Evolutionary conservation across 2,113 vertebrate species (phyloP), one percentile per base, ranked within the genome.

Genomic region (Danio rerio): DNA sequence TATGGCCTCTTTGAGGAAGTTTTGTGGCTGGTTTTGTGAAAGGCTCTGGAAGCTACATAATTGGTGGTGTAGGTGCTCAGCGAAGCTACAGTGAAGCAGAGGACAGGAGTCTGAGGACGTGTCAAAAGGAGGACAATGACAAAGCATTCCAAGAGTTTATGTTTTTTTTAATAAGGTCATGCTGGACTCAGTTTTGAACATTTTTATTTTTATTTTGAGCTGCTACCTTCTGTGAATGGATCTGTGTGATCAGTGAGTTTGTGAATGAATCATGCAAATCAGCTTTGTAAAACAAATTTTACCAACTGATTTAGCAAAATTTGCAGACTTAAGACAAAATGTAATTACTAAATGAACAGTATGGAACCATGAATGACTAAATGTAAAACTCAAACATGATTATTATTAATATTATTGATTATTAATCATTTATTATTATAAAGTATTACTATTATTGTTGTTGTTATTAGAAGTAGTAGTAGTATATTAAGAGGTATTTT

Each of bases 1-100:
- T 77, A 83, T 83, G 52, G 45, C 73, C 53, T 43, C 55, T 52
- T 78, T 78, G 75, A 78, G 75, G 59, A 68, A 40, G 20, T 61
- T 70, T 81, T 77, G 61, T n/a, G 56, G 45, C 63, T 52, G 13
- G 52, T 42, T 56, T 76, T 40, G 59, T 50, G 49, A 78, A 76
- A 52, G 21, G 45, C 77, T 21, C 12, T 56, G 63, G n/a, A 55
- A 76, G 42, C 40, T 13, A 66, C 49, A 43, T 55, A 55, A 79
- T 45, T 79, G 62, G 47, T 79, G 61, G 43, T 16, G 42, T 20
- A 15, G 50, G 71, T 74, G 52, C 52, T 58, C 5, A 43, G 7
- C 52, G n/a, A 63, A n/a, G 18, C 12, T 40, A 63, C 55, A 20
- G n/a, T n/a, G n/a, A 21, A 47, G 49, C 9, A 47, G 56, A 76